Conservation (phyloP, 2,113 vertebrate genomes). For the Propithecus coquereli region DNA sequence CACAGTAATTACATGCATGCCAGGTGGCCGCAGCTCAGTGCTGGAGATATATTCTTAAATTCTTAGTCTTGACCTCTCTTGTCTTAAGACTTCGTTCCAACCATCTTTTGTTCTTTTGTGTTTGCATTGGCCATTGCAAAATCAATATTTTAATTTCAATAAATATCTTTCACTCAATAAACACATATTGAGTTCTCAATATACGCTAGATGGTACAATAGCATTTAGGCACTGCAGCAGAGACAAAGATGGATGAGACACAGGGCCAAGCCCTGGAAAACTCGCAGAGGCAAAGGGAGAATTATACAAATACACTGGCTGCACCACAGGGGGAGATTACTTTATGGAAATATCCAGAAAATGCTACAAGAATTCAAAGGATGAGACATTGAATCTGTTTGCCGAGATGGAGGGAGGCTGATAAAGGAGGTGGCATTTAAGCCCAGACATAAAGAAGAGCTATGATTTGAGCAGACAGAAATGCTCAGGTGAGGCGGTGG, state of each 20-base stretch:
- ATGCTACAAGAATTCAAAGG: neutral
- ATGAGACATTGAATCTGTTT: neutral
- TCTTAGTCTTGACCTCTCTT: neutral
- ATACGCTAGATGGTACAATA: neutral
- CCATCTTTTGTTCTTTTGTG: neutral
- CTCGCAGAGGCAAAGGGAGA: neutral
- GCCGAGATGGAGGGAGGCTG: neutral
- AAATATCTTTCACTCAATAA: neutral
- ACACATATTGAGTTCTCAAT: neutral
- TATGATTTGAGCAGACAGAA: neutral
- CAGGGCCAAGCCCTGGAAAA: neutral
- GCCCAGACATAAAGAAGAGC: neutral
- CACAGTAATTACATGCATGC: neutral
- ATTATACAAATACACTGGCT: neutral
- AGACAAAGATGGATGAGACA: neutral
- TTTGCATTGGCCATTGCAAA: neutral
- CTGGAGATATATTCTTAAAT: neutral
- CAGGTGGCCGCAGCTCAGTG: neutral
- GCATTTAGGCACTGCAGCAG: neutral
- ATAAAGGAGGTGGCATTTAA: neutral
- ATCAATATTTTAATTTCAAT: neutral
- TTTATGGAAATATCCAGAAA: neutral
- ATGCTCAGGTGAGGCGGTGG: neutral
- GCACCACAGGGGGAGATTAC: neutral
- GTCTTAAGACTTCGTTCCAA: neutral